phyloP scores from a whole-genome alignment of 1,140 invertebrate species.

The Leptopilina boulardi region DNA sequence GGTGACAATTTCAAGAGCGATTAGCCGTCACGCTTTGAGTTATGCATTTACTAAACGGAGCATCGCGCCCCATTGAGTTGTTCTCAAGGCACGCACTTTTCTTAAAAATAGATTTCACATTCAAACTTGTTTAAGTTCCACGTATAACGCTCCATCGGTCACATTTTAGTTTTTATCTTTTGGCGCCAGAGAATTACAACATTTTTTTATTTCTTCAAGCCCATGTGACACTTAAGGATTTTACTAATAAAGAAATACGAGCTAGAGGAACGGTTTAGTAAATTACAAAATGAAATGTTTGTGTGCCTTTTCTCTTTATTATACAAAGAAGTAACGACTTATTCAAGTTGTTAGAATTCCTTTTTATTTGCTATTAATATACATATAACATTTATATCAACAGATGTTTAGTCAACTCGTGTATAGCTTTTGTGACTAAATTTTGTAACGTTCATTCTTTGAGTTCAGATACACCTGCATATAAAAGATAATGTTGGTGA shows the following conservation, averaged over 20 bases:
- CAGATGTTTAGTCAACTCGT: no score
- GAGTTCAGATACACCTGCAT: no score
- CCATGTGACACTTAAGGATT: neutral
- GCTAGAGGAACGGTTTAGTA: neutral
- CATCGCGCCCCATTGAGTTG: slow-evolving; percentile 52
- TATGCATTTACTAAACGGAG: slow-evolving; percentile 66
- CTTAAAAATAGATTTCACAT: slow-evolving; percentile 55
- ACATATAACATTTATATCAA: no score
- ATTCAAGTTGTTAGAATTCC: neutral
- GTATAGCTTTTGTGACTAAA: no score
- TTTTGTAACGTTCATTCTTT: no score
- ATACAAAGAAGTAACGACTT: neutral
- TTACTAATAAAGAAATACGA: slow-evolving; percentile 4
- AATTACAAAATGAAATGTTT: neutral
- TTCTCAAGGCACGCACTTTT: slow-evolving; percentile 41
- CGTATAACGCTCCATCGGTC: neutral
- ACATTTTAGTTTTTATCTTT: slow-evolving; percentile 17
- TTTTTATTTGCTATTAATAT: no score
- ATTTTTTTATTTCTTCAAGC: neutral
- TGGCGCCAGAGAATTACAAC: slow-evolving; percentile 2
- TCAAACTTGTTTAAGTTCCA: neutral
- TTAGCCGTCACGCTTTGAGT: slow-evolving; percentile 74
- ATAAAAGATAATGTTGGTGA: no score
- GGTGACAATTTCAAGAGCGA: slow-evolving; percentile 75
- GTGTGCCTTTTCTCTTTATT: neutral